phyloP scores from a whole-genome alignment of 2,113 vertebrate genomes.

The Malurus elegans region DNA sequence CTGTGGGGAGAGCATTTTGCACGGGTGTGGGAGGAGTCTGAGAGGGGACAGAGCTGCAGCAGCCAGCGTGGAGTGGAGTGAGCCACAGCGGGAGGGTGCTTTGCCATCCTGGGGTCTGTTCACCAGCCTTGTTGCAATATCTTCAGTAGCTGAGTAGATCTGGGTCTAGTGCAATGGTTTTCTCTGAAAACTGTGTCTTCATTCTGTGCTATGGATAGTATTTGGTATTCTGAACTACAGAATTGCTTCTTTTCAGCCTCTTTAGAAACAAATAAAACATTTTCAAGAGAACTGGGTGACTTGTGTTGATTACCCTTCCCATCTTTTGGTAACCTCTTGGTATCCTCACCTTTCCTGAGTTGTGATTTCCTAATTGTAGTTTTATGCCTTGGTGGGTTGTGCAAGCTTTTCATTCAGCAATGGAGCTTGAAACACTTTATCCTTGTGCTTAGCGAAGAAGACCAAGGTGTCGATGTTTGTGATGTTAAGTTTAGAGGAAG shows the following conservation, averaged over 20 bases:
- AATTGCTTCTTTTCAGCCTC: constrained; percentile 40
- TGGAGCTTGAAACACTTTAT: not conserved
- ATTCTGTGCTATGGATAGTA: not conserved
- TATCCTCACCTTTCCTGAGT: fast-evolving
- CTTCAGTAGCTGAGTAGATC: not conserved
- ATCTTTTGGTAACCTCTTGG: no score
- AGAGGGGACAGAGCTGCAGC: not conserved
- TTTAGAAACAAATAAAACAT: constrained; percentile 69
- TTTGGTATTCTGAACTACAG: constrained; percentile 34
- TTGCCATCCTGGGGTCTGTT: not conserved
- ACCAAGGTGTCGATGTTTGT: not conserved
- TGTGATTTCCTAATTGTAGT: not conserved
- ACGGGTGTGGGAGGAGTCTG: not conserved
- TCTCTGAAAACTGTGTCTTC: constrained; percentile 22
- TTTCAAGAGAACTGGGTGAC: not conserved
- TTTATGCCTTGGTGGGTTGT: not conserved
- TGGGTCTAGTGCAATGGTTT: constrained; percentile 29
- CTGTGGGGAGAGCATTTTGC: not conserved
- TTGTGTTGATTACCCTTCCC: not conserved
- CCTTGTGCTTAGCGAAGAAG: not conserved
- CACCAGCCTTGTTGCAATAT: not conserved
- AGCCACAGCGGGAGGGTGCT: not conserved
- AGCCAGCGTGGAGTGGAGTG: not conserved
- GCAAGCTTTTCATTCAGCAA: not conserved
- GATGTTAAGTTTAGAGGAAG: not conserved